Percentiles rank a stretch among this genome's conserved stretches.
Evolutionary conservation across 2,888 invertebrate species (phyloP).

Genomic region (Zeuzera pyrina): DNA sequence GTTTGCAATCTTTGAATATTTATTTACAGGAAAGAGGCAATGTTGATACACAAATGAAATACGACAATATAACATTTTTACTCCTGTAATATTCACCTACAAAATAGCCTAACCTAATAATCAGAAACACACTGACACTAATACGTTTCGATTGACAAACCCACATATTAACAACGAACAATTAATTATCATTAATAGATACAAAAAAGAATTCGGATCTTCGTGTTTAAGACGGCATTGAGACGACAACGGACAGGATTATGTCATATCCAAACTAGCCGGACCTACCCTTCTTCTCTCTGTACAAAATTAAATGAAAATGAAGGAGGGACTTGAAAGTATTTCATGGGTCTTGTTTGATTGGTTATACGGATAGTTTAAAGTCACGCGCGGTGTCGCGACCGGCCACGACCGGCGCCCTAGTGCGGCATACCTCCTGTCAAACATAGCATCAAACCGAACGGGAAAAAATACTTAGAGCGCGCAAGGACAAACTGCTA

Average conservation of each 20-base stretch:
- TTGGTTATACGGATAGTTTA: constrained; percentile 31
- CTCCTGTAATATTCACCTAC: too few relatives aligned
- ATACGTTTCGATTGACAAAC: constrained; percentile 56
- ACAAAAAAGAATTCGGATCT: constrained; percentile 51
- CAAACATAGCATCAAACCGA: constrained; percentile 53
- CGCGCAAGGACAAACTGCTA: constrained; percentile 39
- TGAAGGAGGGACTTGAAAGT: constrained; percentile 20
- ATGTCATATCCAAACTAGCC: constrained; percentile 34
- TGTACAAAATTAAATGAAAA: constrained; percentile 7
- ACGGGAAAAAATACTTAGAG: constrained; percentile 42
- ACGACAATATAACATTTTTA: too few relatives aligned
- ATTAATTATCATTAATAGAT: constrained; percentile 62
- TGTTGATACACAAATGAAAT: too few relatives aligned
- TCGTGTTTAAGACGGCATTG: constrained; percentile 66
- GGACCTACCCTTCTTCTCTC: constrained; percentile 26
- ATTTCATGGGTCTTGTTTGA: constrained; percentile 25
- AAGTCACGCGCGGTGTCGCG: constrained; percentile 51
- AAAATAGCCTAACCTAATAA: constrained; percentile 17
- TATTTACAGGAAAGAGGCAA: too few relatives aligned
- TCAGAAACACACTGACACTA: constrained; percentile 47
- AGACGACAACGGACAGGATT: constrained; percentile 64
- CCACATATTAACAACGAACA: constrained; percentile 50
- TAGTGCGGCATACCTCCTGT: constrained; percentile 56
- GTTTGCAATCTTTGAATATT: too few relatives aligned
- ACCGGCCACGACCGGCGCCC: constrained; percentile 55